Evolutionary conservation across 2,797 vertebrate species (phyloP).

Genomic region (Thunnus albacares): DNA sequence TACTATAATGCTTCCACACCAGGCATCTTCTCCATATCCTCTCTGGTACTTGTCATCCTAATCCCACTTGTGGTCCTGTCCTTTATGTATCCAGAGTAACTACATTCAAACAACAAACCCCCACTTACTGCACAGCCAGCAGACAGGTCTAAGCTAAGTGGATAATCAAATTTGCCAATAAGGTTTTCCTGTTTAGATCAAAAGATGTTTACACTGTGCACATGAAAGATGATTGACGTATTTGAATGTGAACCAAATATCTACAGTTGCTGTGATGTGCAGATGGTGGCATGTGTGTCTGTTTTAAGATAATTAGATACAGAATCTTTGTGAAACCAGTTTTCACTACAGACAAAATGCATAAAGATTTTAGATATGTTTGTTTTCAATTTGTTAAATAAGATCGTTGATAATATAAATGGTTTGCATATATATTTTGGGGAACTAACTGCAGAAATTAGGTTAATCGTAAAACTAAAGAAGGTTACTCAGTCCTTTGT

Average conservation of each 20-base stretch:
- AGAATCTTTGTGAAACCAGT: constrained; percentile 12
- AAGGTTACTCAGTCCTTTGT: too few relatives aligned
- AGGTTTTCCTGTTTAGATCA: not conserved
- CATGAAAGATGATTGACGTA: not conserved
- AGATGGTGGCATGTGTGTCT: not conserved
- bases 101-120: not conserved
- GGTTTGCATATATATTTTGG: not conserved
- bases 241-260: constrained; percentile 7
- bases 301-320: not conserved
- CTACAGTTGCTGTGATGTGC: not conserved
- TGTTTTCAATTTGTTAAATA: not conserved
- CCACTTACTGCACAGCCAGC: not conserved
- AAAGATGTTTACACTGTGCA: constrained; percentile 10
- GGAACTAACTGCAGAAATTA: too few relatives aligned
- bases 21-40: constrained; percentile 2
- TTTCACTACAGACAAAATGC: not conserved
- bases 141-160: too few relatives aligned
- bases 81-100: not conserved
- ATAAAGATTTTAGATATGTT: not conserved
- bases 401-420: not conserved
- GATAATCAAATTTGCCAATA: not conserved
- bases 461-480: too few relatives aligned
- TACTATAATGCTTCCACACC: not conserved
- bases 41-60: not conserved
- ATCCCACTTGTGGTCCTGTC: not conserved